Conservation (phyloP, 1,140 invertebrate species). For the Plutomurus gul region DNA sequence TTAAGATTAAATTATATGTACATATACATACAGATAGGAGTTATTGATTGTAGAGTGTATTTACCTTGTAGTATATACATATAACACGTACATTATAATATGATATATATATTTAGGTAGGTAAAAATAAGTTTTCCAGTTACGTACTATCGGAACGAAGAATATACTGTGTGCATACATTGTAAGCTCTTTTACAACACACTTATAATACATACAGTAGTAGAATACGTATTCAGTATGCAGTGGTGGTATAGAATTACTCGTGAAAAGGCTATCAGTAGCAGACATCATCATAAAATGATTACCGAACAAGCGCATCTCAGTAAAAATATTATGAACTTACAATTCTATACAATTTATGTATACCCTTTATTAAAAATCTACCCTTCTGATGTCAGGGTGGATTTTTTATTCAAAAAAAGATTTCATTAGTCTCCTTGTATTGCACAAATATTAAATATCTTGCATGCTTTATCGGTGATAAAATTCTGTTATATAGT, state of each 20-base stretch:
- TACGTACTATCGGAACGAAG: too few relatives aligned
- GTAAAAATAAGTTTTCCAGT: neutral
- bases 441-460: neutral
- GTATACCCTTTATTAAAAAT: neutral
- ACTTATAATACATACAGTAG: neutral
- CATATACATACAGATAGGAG: neutral
- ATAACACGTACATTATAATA: too few relatives aligned
- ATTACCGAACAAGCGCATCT: neutral
- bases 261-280: neutral
- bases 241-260: neutral
- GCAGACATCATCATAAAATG: neutral
- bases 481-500: neutral
- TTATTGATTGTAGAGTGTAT: neutral
- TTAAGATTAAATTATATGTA: conserved; percentile 29
- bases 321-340: neutral
- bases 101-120: neutral
- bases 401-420: neutral
- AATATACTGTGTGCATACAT: neutral
- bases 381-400: neutral
- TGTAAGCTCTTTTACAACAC: neutral
- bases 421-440: neutral
- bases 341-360: neutral
- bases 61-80: neutral
- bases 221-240: neutral
- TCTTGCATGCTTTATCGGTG: neutral